These are phyloP conservation scores for Phrynocephalus vlangalii DNA, from an alignment of 2,797 vertebrate species.

Conservation along the genomic window DNA sequence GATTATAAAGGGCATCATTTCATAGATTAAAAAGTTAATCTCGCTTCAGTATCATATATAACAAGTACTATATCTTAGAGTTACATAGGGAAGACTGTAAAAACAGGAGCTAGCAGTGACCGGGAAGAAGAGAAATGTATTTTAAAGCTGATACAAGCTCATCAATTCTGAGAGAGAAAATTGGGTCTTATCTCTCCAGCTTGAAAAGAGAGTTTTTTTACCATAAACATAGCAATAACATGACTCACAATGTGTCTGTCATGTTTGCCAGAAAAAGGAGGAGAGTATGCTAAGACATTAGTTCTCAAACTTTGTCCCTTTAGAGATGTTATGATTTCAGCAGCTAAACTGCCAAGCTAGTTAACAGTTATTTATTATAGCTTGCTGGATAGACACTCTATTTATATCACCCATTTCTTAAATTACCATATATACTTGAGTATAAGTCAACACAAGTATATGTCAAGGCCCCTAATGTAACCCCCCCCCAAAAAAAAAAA, in stretches of 20 bases:
- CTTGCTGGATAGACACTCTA: not conserved
- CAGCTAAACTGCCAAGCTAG: too few relatives aligned
- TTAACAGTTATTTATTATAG: too few relatives aligned
- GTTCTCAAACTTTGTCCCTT: too few relatives aligned
- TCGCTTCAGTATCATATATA: slow-evolving; percentile 54
- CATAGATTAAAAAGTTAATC: slow-evolving; percentile 19
- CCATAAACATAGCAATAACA: not conserved
- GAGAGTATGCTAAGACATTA: too few relatives aligned
- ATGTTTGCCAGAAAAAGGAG: not conserved
- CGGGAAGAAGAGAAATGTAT: not conserved
- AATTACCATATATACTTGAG: not conserved
- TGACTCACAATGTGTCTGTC: not conserved
- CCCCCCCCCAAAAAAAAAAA: too few relatives aligned
- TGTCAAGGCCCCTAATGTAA: too few relatives aligned
- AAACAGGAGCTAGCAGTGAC: slow-evolving; percentile 36
- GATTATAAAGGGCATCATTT: slow-evolving; percentile 61
- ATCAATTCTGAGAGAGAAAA: not conserved
- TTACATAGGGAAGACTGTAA: not conserved
- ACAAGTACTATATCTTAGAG: slow-evolving; percentile 46
- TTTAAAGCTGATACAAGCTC: not conserved
- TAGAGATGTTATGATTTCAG: too few relatives aligned
- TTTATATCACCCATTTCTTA: not conserved
- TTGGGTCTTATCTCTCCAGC: not conserved
- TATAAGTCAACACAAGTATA: too few relatives aligned
- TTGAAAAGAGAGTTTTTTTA: not conserved